Evolutionary conservation across 2,797 vertebrate genomes (phyloP), one percentile per base, ranked within the genome.

Genomic region (Huso huso): DNA sequence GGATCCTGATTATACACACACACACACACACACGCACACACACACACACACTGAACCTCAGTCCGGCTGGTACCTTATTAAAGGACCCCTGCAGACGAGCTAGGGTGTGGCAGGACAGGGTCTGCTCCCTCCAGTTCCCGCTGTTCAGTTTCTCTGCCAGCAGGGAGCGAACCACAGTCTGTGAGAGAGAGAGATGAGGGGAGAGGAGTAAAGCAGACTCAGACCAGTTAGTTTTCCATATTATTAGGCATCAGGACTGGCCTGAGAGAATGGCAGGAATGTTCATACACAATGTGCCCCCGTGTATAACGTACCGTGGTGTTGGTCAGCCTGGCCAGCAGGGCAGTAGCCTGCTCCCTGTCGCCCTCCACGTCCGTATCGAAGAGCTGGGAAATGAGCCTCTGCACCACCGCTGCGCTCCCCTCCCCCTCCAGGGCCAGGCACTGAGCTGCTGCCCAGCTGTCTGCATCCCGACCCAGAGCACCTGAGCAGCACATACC

Each of bases 381-480:
- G 70, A 89, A 89, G 62, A 86, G 78, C 71, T 87, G 84, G 8
- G 77, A 68, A 57, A 90, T 71, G 51, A 91, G 83, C 73, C 82
- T 86, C 65, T 84, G 82, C 62, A 89, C 77, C 57, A 90, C 85
- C 0, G 71, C 65, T 62, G 80, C 79, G 62, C 75, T 83, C 62
- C 69, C 51, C 51, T 77, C 68, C n/a, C 84, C 83, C 11, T 88
- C 82, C 68, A 87, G 66, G 7, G 84, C 86, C 73, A 90, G 72
- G 70, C 87, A 88, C 67, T 91, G 88, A 51, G 88, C 86, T 15
- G 87, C 87, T 68, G 82, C 79, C 89, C 88, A 91, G 73, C 86
- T 86, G 69, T 90, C 84, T 13, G 72, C 75, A 52, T 67, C 78
- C 37, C 76, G 81, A 67, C 86, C 84, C 37, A 37, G 37, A 4